These are phyloP conservation scores for Botia almorhae DNA, from an alignment of 2,797 vertebrate species.

Conservation along the genomic window DNA sequence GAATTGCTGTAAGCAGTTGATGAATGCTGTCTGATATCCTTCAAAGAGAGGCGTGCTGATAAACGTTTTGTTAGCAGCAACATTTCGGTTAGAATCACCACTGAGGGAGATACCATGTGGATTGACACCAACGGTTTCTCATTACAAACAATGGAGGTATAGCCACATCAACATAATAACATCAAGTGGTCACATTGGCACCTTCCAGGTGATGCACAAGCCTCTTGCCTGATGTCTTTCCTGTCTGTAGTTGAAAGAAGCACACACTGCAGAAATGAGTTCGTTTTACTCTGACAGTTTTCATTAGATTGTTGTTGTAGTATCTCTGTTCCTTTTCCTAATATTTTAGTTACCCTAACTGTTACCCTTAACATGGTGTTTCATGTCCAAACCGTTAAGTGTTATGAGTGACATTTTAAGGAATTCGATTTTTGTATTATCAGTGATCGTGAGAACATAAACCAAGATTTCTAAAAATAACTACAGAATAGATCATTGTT, in stretches of 20 bases:
- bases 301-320: no score
- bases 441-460: no score
- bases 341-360: no score
- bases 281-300: no score
- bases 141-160: no score
- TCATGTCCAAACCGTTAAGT: no score
- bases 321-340: no score
- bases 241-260: neutral
- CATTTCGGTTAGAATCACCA: neutral
- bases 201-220: neutral
- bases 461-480: neutral
- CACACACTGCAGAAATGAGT: neutral
- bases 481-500: neutral
- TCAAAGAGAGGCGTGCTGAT: conserved; percentile 6
- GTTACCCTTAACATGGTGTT: no score
- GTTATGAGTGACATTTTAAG: no score
- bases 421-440: no score
- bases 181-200: neutral
- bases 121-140: no score
- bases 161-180: no score
- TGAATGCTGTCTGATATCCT: conserved; percentile 10
- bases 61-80: conserved; percentile 1
- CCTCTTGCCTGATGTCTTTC: neutral
- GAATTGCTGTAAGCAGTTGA: neutral
- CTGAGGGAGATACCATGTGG: neutral